Evolutionary conservation across 2,888 invertebrate genomes (phyloP), one percentile per base, ranked within the genome.

Genomic region (Agrochola lychnidis): DNA sequence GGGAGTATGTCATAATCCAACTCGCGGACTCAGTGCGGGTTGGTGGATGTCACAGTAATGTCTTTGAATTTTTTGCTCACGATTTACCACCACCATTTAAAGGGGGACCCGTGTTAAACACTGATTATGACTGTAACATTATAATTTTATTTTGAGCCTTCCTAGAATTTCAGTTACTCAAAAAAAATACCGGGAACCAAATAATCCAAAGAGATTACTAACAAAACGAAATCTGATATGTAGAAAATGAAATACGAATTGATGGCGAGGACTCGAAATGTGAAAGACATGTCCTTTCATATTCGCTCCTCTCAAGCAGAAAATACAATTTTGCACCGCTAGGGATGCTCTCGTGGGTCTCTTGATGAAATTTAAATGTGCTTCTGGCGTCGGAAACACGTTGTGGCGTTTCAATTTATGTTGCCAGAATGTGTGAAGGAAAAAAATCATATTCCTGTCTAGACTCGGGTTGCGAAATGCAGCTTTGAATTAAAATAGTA

Each of bases 331-430:
- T 91, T 85, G 86, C 88, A 88, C 86, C 85, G 84, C 87, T 82
- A 90, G 90, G 88, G 89, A 89, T 82, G 89, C 88, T 88, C 82
- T 78, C 86, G 84, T 77, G 87, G 89, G 84, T 89, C 86, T 90
- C 88, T 57, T 92, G 92, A 93, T 94, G 92, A 93, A 94, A 93
- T 94, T 93, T 92, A 91, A 93, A 93, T 92, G 91, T 88, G 90
- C 82, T 87, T 78, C 85, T 78, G 63, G 67, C 87, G 83, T 78
- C 87, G 88, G 84, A 87, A 88, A 91, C 90, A 87, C 88, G 88
- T 89, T 90, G 89, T 90, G 91, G 91, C 92, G 80, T 91, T 93
- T 91, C 93, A 93, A 93, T 94, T 93, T 93, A 90, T 90, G 89
- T 83, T 82, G 78, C 76, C 70, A 81, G 86, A 73, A 79, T 84